Evolutionary conservation across 2,113 vertebrate genomes (phyloP), one percentile per base, ranked within the genome.

Genomic region (Chelonoidis abingdonii): DNA sequence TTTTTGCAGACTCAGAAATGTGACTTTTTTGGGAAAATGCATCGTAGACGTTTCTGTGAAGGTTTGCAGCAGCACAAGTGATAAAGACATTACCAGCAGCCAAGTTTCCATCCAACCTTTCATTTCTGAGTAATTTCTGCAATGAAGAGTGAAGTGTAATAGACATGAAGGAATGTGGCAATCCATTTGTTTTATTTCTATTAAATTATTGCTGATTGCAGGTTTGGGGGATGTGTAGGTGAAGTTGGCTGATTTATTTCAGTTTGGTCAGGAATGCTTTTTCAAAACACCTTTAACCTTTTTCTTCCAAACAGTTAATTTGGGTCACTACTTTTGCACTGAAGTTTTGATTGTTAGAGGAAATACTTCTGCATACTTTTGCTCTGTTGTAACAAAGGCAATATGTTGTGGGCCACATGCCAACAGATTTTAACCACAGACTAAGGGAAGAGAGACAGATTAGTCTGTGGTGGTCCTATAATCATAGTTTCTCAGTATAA

Each of bases 71-170:
- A 97, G 90, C 92, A 93, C 57, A 97, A 94, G 72, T 90, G 90
- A 92, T 97, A 97, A 97, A 97, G 84, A 95, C 89, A 84, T 44
- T 90, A 89, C 88, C 88, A 96, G 95, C 97, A 96, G 95, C 94
- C 97, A 98, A 97, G 93, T 98, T 98, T 93, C 97, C 94, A 97
- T 97, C 97, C 93, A 98, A 1, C 96, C 96, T 97, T 96, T 98
- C 97, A 97, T 97, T 98, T 96, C 87, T 95, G 95, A 96, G 96
- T 91, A 97, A 97, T 97, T 97, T 97, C 94, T 95, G 95, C 92
- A 96, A 96, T 95, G 84, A 97, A 97, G 85, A 97, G 96, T 94
- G 97, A 97, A 97, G 97, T 97, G 94, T 89, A 97, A 95, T 79
- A 94, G 97, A 97, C 89, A n/a, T 90, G 95, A 89, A 97, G 97